Conservation (phyloP, 2,797 vertebrate species). For the Petrocephalus sullivani region DNA sequence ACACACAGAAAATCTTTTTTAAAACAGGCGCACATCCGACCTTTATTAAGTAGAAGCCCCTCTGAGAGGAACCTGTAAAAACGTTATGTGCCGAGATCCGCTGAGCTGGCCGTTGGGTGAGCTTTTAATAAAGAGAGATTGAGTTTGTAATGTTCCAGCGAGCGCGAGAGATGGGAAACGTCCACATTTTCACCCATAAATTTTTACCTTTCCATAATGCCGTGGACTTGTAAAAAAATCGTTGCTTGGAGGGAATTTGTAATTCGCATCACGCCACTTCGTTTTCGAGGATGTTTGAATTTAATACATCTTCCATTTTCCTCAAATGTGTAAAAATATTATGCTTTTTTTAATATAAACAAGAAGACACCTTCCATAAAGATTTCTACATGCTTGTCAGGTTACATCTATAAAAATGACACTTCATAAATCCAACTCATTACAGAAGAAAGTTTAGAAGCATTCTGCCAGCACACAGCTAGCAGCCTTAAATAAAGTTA, state of each 20-base stretch:
- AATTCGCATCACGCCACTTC: constrained; percentile 14
- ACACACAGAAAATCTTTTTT: constrained; percentile 8
- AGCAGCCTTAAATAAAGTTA: background rate
- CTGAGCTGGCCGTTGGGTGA: constrained; percentile 31
- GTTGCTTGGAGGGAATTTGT: constrained; percentile 8
- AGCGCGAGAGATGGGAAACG: constrained; percentile 20
- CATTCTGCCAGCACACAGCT: background rate
- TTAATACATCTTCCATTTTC: background rate
- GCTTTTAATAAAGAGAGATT: constrained; percentile 34
- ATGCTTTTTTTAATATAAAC: background rate
- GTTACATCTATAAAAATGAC: background rate
- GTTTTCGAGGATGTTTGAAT: constrained; percentile 2
- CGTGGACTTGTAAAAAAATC: constrained; percentile 1
- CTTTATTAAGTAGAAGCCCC: constrained; percentile 26
- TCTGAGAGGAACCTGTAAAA: constrained; percentile 21
- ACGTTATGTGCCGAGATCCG: constrained; percentile 33
- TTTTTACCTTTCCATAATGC: constrained; percentile 25
- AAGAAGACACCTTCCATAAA: background rate
- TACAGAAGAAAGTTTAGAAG: background rate
- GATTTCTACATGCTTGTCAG: background rate
- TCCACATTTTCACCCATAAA: constrained; percentile 27
- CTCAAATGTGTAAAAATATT: background rate
- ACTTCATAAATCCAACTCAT: background rate
- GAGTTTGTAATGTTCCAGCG: constrained; percentile 29
- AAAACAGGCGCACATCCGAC: constrained; percentile 16